Percentiles rank a stretch among this genome's conserved stretches.
phyloP scores from a whole-genome alignment of 92 coral and sea anemone species.

The Hydrozoanthus gracilis region DNA sequence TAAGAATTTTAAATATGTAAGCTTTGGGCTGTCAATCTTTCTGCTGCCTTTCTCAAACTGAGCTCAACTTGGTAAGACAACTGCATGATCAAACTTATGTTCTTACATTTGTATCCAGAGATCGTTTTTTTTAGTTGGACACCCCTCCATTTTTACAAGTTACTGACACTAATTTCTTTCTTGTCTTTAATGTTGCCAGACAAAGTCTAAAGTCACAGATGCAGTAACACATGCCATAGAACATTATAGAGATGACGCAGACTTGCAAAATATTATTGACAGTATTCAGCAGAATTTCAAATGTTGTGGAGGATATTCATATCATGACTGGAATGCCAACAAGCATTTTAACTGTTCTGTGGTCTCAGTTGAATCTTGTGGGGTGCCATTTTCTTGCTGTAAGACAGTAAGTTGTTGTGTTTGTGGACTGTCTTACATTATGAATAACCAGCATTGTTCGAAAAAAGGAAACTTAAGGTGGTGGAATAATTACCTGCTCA shows the following conservation, averaged over 20 bases:
- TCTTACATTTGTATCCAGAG: too few species aligned
- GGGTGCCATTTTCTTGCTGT: slow-evolving; percentile 96
- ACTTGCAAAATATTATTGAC: slow-evolving; percentile 87
- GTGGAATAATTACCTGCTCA: too few species aligned
- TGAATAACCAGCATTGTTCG: too few species aligned
- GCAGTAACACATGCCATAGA: slow-evolving; percentile 72
- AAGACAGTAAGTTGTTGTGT: slow-evolving; percentile 55
- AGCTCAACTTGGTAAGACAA: too few species aligned
- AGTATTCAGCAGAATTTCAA: slow-evolving; percentile 81
- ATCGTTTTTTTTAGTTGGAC: too few species aligned
- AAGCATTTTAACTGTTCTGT: slow-evolving; percentile 85
- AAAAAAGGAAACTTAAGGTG: too few species aligned
- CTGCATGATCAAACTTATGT: too few species aligned
- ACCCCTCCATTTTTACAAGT: too few species aligned
- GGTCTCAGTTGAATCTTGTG: slow-evolving; percentile 88
- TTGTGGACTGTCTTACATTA: too few species aligned
- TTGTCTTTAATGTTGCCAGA: slow-evolving; percentile 32
- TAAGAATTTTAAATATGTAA: too few species aligned
- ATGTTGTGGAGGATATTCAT: slow-evolving; percentile 92
- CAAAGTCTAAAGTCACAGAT: slow-evolving; percentile 66
- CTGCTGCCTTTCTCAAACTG: too few species aligned
- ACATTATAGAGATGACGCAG: slow-evolving; percentile 89
- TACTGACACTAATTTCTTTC: background rate
- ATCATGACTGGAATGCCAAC: slow-evolving; percentile 93
- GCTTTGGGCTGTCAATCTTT: too few species aligned